Evolutionary conservation across 2,113 vertebrate genomes (phyloP).

Genomic region (Parotia lawesii): DNA sequence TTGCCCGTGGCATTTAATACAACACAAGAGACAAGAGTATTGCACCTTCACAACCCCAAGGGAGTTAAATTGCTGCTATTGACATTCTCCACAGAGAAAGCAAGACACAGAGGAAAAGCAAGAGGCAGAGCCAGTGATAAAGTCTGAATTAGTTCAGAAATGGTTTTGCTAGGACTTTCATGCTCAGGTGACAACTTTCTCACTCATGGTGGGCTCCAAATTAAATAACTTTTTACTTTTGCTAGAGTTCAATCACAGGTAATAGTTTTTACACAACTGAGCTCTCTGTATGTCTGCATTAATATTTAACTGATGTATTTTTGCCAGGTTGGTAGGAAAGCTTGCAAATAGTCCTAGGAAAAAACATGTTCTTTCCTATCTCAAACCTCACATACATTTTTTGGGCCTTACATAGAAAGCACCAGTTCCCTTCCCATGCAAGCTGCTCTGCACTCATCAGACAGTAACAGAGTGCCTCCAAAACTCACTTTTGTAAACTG

Average conservation of each 20-base stretch:
- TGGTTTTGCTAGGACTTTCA: background rate
- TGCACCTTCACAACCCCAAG: background rate
- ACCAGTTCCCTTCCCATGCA: background rate
- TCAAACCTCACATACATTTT: accelerated
- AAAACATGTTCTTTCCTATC: background rate
- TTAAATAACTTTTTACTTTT: background rate
- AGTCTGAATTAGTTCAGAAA: background rate
- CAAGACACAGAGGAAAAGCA: background rate
- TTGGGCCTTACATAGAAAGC: background rate
- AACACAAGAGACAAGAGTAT: background rate
- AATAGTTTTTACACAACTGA: background rate
- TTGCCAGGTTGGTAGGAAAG: background rate
- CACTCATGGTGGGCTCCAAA: background rate
- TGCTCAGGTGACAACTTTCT: background rate
- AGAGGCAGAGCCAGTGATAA: background rate
- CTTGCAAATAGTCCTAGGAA: background rate
- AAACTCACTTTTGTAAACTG: background rate
- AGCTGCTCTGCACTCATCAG: background rate
- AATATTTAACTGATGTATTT: background rate
- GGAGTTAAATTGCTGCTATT: background rate
- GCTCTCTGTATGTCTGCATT: background rate
- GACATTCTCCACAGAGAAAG: background rate
- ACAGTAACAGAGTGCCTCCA: background rate
- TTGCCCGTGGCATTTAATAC: background rate
- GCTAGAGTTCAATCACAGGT: background rate